Percentiles rank a stretch among this genome's conserved stretches.
Conservation (phyloP, 2,113 vertebrate species). For the Engystomops pustulosus region DNA sequence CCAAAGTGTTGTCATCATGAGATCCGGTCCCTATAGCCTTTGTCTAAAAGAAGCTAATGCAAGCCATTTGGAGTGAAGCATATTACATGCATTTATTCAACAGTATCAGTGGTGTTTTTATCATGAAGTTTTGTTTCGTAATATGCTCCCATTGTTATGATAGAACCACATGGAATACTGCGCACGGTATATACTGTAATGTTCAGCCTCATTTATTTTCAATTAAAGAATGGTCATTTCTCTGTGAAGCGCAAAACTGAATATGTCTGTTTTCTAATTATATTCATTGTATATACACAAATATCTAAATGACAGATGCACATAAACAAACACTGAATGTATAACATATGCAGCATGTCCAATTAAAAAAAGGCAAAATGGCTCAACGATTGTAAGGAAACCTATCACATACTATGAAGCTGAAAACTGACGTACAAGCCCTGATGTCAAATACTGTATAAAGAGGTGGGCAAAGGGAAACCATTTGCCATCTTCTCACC, state of each 20-base stretch:
- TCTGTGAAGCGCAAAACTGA: not conserved
- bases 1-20: conserved; percentile 21
- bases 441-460: too few species aligned
- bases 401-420: too few species aligned
- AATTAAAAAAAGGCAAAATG: not conserved
- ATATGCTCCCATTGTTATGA: not conserved
- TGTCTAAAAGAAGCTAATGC: conserved; percentile 30
- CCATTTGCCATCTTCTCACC: too few species aligned
- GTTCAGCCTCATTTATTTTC: conserved; percentile 34
- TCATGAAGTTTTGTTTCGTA: conserved; percentile 6
- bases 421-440: too few species aligned
- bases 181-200: not conserved
- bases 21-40: conserved; percentile 10
- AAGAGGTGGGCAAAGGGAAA: too few species aligned
- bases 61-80: not conserved
- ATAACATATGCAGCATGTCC: not conserved
- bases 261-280: conserved; percentile 18
- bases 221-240: conserved; percentile 18
- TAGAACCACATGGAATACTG: not conserved
- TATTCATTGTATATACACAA: not conserved
- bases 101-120: not conserved
- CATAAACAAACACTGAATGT: not conserved
- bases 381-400: too few species aligned
- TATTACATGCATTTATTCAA: conserved; percentile 30
- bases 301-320: not conserved